phyloP scores from a whole-genome alignment of 1,140 invertebrate species.

The Protaetia brevitarsis region DNA sequence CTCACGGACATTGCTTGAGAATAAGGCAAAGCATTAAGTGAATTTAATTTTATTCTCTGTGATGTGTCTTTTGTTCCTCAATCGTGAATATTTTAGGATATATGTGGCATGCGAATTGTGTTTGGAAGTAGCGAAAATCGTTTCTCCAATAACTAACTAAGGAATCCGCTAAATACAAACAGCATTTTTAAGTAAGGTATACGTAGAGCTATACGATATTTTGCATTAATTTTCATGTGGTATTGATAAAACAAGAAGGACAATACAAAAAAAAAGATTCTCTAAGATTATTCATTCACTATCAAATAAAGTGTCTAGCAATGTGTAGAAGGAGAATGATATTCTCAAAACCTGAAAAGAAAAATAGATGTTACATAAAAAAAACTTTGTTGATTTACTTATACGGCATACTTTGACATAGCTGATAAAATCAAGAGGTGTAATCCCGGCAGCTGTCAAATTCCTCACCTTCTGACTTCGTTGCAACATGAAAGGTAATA shows the following conservation, averaged over 20 bases:
- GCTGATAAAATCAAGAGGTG: background rate
- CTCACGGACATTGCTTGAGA: too few species aligned
- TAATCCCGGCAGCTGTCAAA: constrained; percentile 7
- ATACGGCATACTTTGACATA: background rate
- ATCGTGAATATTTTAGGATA: too few species aligned
- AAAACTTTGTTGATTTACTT: background rate
- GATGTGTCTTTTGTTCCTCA: too few species aligned
- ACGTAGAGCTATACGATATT: background rate
- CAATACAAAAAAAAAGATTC: too few species aligned
- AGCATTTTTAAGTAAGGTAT: background rate
- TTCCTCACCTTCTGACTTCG: background rate
- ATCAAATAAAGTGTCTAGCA: background rate
- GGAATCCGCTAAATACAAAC: too few species aligned
- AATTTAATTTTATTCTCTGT: too few species aligned
- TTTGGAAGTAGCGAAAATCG: too few species aligned
- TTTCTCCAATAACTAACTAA: background rate
- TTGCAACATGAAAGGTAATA: constrained; percentile 11
- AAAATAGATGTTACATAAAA: background rate
- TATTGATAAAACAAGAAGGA: too few species aligned
- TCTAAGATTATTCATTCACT: background rate
- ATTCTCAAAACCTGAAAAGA: constrained; percentile 10
- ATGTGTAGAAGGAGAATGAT: constrained; percentile 7
- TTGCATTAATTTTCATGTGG: too few species aligned
- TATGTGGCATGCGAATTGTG: too few species aligned
- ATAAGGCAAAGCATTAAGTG: too few species aligned